Evolutionary conservation across 2,113 vertebrate species (phyloP), one percentile per base, ranked within the genome.

Genomic region (Reinhardtius hippoglossoides): DNA sequence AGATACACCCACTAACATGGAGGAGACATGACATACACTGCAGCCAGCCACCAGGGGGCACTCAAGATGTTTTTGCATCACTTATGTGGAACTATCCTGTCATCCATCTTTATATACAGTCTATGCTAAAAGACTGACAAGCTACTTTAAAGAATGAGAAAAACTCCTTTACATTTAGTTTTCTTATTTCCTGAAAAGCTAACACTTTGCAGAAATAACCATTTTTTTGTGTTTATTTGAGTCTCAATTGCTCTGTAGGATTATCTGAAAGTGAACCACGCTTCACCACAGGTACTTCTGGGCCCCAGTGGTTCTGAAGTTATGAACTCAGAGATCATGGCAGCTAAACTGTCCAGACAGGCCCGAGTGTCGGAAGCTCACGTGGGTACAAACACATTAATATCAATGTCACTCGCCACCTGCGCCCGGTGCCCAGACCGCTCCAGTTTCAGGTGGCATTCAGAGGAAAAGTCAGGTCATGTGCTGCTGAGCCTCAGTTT

Each of bases 371-470:
- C 20, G 0, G 18, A 67, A 62, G 78, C 88, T 87, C 73, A 74
- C 67, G 83, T 58, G 55, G 83, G 85, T 83, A 83, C 86, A 66
- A 84, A 71, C 81, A 74, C 86, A 88, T 93, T 94, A 92, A 92
- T 90, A 89, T 94, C 91, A 90, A 74, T 73, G 81, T 92, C 90
- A 92, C 86, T 94, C 88, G 62, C 76, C 87, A 62, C 84, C 80
- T 31, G 50, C 76, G 63, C 74, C 68, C 75, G 9, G 84, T n/a
- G 86, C 74, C 85, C 89, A 87, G 88, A 78, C 90, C 58, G 90
- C 89, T 94, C 92, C 56, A 50, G 84, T 95, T 92, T 93, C 93
- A 83, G 67, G 56, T 58, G 14, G 83, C 88, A 82, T 93, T 92
- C 82, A 86, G 84, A 74, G 88, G 87, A 91, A 93, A 92, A 92